Evolutionary conservation across 2,888 invertebrate species (phyloP), one percentile per base, ranked within the genome.

Genomic region (Alentia gelatinosa): DNA sequence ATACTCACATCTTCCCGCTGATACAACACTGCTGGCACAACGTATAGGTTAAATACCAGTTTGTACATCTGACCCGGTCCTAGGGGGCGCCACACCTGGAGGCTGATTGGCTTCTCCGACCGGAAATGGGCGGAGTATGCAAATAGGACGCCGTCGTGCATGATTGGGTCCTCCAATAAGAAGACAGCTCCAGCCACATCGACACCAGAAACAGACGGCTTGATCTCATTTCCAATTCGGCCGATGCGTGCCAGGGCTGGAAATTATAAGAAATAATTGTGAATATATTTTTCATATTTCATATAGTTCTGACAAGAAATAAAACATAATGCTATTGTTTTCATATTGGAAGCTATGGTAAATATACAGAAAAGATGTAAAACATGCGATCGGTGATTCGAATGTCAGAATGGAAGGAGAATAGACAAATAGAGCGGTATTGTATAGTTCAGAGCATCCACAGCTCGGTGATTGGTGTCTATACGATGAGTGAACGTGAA

Each of bases 61-160:
- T 42, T 86, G 86, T 86, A 86, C 19, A 86, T 1, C 47, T 86
- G 86, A 1, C 47, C 47, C 30, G 35, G 30, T 5, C 86, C 42
- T 23, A 86, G 26, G 30, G 92, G 92, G 19, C 92, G 89, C 92
- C 92, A 92, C n/a, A 92, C 90, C 88, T 92, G 92, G 35, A 92
- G 91, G 37, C 88, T 68, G 42, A 92, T 56, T 33, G 89, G 47
- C 19, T 74, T 89, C 33, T 89, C 83, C 19, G 47, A 68, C 56
- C 91, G 90, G 92, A 92, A 92, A 89, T 88, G 91, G 19, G 91
- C 92, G 15, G 91, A 91, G 86, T 91, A 92, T 1, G 92, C 92
- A 90, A 92, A 92, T 23, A 92, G 56, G 50, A 92, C 90, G 33
- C 92, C 92, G 26, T 89, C 89, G 7, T 50, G 26, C 15, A 56